A percentile compares a stretch with the other conserved stretches of the same genome.
These are phyloP conservation scores for Bursaphelenchus mucronatus DNA, from an alignment of 1,140 invertebrate genomes.

Conservation along the genomic window DNA sequence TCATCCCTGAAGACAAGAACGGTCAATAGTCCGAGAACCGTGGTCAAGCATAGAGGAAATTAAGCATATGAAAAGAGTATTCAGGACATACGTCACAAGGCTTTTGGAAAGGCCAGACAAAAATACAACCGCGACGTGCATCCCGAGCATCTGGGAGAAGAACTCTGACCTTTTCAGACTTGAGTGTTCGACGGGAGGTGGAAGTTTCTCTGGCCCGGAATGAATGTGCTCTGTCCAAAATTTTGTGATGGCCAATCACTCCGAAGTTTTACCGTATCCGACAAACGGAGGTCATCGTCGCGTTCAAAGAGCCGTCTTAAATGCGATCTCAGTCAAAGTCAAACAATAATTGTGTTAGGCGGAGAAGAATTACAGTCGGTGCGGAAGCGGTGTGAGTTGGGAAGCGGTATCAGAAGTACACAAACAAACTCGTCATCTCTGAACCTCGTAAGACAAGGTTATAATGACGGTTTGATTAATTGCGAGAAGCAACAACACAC, in stretches of 20 bases:
- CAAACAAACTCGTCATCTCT: constrained; percentile 6
- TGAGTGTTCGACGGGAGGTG: constrained; percentile 30
- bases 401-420: neutral
- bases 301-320: constrained; percentile 20
- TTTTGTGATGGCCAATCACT: constrained; percentile 10
- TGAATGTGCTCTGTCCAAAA: neutral
- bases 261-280: constrained; percentile 6
- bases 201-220: neutral
- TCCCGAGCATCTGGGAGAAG: constrained; percentile 19
- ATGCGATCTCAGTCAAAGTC: neutral
- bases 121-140: constrained; percentile 12
- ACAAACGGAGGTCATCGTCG: constrained; percentile 12
- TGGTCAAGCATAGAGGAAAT: neutral
- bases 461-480: neutral
- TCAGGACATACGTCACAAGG: neutral
- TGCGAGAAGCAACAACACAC: neutral
- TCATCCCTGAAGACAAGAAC: constrained; percentile 21
- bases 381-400: neutral
- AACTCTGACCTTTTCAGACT: constrained; percentile 16
- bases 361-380: neutral
- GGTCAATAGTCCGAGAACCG: neutral
- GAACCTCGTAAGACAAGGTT: neutral
- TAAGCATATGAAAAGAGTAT: constrained; percentile 3
- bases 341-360: neutral
- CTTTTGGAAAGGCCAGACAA: neutral